These are phyloP conservation scores for Hemicordylus capensis DNA, from an alignment of 2,113 vertebrate species.

Conservation along the genomic window DNA sequence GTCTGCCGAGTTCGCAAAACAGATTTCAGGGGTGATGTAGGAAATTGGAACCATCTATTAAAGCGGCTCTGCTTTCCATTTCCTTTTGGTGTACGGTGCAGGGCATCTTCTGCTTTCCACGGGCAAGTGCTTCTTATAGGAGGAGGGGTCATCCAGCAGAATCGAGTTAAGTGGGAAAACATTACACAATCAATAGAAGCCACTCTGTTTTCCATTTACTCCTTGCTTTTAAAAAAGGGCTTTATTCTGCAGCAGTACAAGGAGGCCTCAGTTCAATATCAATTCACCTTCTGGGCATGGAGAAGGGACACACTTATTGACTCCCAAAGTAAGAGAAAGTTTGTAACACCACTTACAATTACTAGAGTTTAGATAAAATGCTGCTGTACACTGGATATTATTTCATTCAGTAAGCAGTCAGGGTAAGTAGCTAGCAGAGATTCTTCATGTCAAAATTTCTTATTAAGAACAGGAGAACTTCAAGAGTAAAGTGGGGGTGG, in stretches of 20 bases:
- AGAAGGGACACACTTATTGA: conserved; percentile 40
- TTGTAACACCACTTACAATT: conserved; percentile 48
- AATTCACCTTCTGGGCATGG: conserved; percentile 63
- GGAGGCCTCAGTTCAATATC: conserved; percentile 66
- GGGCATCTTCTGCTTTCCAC: neutral
- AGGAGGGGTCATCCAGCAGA: conserved; percentile 42
- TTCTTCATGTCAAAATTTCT: neutral
- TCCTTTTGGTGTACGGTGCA: conserved; percentile 49
- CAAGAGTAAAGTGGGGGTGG: neutral
- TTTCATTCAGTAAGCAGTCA: neutral
- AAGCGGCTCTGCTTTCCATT: conserved; percentile 62
- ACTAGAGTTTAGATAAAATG: conserved; percentile 8
- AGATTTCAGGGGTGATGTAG: conserved; percentile 53
- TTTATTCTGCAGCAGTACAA: conserved; percentile 68
- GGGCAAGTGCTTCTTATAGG: neutral
- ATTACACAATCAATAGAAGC: conserved; percentile 69
- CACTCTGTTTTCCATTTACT: conserved; percentile 71
- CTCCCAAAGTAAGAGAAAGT: conserved; percentile 48
- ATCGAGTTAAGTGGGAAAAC: conserved; percentile 66
- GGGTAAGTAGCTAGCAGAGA: neutral
- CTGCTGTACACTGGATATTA: neutral
- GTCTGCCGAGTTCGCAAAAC: conserved; percentile 61
- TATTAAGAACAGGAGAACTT: conserved; percentile 2
- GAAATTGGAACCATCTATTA: conserved; percentile 76
- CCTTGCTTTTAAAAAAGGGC: conserved; percentile 52